These are phyloP conservation scores for Acropternis orthonyx DNA, from an alignment of 2,797 vertebrate genomes.

Conservation along the genomic window DNA sequence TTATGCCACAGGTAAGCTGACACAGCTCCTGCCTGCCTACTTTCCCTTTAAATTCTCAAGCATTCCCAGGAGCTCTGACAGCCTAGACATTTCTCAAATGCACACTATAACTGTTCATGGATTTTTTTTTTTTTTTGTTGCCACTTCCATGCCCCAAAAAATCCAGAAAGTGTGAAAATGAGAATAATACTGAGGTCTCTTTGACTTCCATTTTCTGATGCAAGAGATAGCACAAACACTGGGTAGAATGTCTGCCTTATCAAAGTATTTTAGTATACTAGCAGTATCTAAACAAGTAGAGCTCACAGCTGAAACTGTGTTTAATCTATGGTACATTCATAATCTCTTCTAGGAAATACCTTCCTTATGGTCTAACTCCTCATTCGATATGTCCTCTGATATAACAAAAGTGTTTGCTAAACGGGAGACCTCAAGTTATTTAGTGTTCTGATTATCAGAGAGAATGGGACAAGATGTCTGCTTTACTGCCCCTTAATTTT, in stretches of 20 bases:
- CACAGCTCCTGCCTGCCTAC: neutral
- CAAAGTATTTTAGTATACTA: neutral
- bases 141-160: neutral
- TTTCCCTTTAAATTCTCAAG: neutral
- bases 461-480: neutral
- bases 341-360: neutral
- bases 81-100: neutral
- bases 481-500: neutral
- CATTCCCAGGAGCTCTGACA: neutral
- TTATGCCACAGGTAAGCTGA: neutral
- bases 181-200: neutral
- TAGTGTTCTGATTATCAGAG: neutral
- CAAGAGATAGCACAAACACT: neutral
- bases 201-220: neutral
- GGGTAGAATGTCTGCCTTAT: neutral
- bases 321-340: neutral
- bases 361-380: neutral
- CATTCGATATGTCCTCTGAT: neutral
- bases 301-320: neutral
- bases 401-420: neutral
- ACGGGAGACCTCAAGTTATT: neutral
- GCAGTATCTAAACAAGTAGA: neutral
- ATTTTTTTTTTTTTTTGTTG: neutral
- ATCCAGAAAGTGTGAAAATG: neutral
- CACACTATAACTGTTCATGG: neutral